These are phyloP conservation scores for Noctua comes DNA, from an alignment of 2,888 invertebrate genomes.

Conservation along the genomic window DNA sequence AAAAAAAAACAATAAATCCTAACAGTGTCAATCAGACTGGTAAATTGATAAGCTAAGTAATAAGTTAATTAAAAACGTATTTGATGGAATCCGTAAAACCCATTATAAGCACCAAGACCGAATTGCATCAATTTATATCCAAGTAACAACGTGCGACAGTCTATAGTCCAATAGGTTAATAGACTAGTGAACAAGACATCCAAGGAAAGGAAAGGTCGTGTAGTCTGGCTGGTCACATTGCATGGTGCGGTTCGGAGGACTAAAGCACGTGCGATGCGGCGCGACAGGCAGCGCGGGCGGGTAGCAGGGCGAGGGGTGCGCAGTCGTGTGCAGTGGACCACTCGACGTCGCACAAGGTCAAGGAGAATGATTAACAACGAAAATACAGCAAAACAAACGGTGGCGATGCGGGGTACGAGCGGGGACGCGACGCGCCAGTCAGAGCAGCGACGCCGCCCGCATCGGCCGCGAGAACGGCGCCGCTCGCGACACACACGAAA, in stretches of 20 bases:
- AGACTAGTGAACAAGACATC: constrained; percentile 58
- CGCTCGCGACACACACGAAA: constrained; percentile 87
- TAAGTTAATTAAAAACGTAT: neutral
- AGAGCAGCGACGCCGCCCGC: constrained; percentile 87
- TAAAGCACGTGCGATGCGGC: constrained; percentile 86
- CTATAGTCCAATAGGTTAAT: constrained; percentile 61
- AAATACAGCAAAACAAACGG: constrained; percentile 90
- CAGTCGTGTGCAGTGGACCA: constrained; percentile 90
- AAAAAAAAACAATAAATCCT: neutral
- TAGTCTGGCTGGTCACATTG: constrained; percentile 68
- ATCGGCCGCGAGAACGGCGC: constrained; percentile 84
- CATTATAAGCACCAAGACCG: neutral
- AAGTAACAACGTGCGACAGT: constrained; percentile 23
- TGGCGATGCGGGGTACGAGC: constrained; percentile 83
- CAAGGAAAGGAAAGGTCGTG: constrained; percentile 69
- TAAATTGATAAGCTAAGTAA: constrained; percentile 6
- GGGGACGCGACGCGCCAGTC: constrained; percentile 86
- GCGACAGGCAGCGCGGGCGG: constrained; percentile 83
- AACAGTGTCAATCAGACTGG: neutral
- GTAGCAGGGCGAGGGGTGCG: constrained; percentile 85
- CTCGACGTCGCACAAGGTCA: constrained; percentile 90
- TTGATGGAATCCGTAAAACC: constrained; percentile 9
- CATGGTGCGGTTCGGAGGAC: constrained; percentile 71
- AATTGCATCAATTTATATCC: constrained; percentile 6
- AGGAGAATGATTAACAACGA: constrained; percentile 91